phyloP scores from a whole-genome alignment of 2,113 vertebrate genomes.

The Cheirogaleus medius region DNA sequence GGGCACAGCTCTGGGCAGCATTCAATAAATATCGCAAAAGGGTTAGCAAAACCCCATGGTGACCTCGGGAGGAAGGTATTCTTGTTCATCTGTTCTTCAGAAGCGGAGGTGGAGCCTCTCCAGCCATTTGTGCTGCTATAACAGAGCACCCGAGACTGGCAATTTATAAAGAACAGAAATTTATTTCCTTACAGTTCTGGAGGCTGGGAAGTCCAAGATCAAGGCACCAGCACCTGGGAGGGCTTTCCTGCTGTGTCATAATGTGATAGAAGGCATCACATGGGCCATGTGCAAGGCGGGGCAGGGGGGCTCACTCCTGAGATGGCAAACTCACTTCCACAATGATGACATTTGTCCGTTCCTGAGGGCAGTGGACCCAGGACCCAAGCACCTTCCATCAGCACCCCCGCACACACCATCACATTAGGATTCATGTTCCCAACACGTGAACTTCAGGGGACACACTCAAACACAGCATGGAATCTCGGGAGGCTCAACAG shows the following conservation, averaged over 20 bases:
- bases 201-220: background rate
- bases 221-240: background rate
- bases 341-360: no score
- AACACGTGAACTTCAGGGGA: no score
- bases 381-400: no score
- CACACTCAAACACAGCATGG: no score
- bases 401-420: no score
- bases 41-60: background rate
- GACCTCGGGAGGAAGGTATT: fast-evolving
- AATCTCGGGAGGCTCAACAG: fast-evolving
- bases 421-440: no score
- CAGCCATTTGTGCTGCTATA: background rate
- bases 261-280: background rate
- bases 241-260: background rate
- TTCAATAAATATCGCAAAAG: background rate
- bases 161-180: background rate
- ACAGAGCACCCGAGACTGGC: background rate
- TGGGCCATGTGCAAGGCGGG: no score
- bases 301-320: no score
- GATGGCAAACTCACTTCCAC: no score
- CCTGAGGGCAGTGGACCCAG: no score
- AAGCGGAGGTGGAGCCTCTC: background rate
- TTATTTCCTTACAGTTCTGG: background rate
- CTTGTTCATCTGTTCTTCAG: background rate
- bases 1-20: background rate